Evolutionary conservation across 2,888 invertebrate genomes (phyloP), one percentile per base, ranked within the genome.

Genomic region (Parnassius glacialis): DNA sequence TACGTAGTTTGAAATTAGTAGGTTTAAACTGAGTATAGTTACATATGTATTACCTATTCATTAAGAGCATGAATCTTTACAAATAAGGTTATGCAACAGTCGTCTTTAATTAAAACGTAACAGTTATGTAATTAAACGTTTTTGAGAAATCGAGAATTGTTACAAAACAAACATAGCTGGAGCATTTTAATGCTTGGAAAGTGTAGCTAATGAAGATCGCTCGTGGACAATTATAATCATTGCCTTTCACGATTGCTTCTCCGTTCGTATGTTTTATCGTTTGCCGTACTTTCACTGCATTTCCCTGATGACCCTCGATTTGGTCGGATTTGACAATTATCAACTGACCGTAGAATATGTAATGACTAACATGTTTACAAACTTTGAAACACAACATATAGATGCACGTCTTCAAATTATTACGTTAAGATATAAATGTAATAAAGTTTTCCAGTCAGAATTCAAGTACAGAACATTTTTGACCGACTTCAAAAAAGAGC

Each of bases 171-270:
- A 74, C 68, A 72, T 67, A 13, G 43, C 57, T 53, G 50, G 25
- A 68, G 62, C 61, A 62, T 67, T 71, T 66, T 56, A 70, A 72
- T 67, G 70, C 73, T 76, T 79, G 69, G 85, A 85, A 85, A 85
- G 85, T 85, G 86, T 84, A 65, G 70, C 80, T 80, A 85, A 85
- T 85, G 71, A 70, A 67, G 67, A 66, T 70, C 69, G 71, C 61
- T 59, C 65, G 67, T 48, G 11, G 43, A 65, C 67, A 67, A 70
- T 70, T 70, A 65, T 74, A 74, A 74, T 67, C 54, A 74, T 75
- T 75, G 77, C 81, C 88, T 85, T 85, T 87, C 86, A 83, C 85
- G 75, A 79, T 73, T 71, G 64, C 68, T 65, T 73, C 65, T 65
- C 64, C 64, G 65, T 52, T 64, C 65, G 71, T 66, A 78, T 74